Conservation (phyloP, 2,797 vertebrate species). For the Prunella strophiata region DNA sequence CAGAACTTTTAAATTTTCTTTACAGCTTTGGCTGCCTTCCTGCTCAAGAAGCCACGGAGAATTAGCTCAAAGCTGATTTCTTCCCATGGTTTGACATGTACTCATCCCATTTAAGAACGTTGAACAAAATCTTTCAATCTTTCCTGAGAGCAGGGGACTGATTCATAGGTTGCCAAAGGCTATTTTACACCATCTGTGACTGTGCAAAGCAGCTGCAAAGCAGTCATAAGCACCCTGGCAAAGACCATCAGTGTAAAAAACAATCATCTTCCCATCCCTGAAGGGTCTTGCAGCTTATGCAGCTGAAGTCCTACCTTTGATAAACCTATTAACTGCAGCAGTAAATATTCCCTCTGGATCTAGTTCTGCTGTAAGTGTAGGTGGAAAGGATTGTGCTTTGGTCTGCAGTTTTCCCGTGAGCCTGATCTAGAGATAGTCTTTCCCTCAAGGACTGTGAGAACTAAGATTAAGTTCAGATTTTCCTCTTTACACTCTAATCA, state of each 20-base stretch:
- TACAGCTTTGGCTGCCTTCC: background rate
- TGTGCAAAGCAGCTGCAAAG: constrained; percentile 43
- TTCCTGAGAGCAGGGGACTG: background rate
- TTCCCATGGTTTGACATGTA: background rate
- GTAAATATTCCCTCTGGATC: constrained; percentile 28
- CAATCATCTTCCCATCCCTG: constrained; percentile 28
- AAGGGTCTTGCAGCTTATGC: constrained; percentile 24
- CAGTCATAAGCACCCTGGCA: constrained; percentile 42
- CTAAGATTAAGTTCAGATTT: background rate
- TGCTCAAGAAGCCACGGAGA: background rate
- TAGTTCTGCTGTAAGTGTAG: background rate
- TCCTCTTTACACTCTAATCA: background rate
- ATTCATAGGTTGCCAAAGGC: constrained; percentile 55
- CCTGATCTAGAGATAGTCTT: background rate
- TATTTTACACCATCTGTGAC: constrained; percentile 61
- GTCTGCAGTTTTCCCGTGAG: background rate
- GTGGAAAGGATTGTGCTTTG: constrained; percentile 1
- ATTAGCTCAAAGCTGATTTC: constrained; percentile 16
- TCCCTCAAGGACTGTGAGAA: background rate
- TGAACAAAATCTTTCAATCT: constrained; percentile 19
- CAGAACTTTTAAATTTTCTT: background rate
- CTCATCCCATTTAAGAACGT: background rate
- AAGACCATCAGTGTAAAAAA: constrained; percentile 40
- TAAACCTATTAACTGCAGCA: constrained; percentile 31
- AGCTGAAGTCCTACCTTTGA: constrained; percentile 43